Conservation (phyloP, 2,113 vertebrate genomes). For the Rhabdornis inornatus region DNA sequence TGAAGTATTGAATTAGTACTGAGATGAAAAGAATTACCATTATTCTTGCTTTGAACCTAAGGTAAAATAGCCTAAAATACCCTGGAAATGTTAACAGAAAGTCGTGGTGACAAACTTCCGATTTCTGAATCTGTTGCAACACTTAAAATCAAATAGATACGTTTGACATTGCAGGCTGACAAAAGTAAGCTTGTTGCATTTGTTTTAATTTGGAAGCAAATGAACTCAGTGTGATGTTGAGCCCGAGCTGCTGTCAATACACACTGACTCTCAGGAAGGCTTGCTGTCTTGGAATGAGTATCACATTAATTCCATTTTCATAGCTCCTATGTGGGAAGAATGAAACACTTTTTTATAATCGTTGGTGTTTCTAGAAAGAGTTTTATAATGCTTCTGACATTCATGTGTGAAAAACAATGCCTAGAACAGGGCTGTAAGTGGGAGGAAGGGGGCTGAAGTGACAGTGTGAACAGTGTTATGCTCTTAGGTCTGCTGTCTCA, state of each 20-base stretch:
- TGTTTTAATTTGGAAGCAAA: neutral
- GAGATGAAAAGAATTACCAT: neutral
- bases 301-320: neutral
- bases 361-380: slow-evolving; percentile 17
- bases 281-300: neutral
- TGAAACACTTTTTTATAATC: neutral
- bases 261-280: neutral
- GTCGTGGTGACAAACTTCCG: neutral
- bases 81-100: neutral
- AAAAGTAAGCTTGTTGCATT: neutral
- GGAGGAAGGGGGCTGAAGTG: neutral
- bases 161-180: neutral
- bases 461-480: neutral
- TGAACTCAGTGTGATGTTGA: neutral
- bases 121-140: neutral
- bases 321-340: slow-evolving; percentile 7
- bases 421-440: neutral
- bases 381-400: slow-evolving; percentile 30
- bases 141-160: neutral
- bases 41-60: neutral
- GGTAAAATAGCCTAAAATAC: neutral
- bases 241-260: neutral
- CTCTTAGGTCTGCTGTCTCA: neutral
- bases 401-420: slow-evolving; percentile 44
- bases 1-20: neutral